Conservation (phyloP, 2,797 vertebrate species). For the Hydrophis major region DNA sequence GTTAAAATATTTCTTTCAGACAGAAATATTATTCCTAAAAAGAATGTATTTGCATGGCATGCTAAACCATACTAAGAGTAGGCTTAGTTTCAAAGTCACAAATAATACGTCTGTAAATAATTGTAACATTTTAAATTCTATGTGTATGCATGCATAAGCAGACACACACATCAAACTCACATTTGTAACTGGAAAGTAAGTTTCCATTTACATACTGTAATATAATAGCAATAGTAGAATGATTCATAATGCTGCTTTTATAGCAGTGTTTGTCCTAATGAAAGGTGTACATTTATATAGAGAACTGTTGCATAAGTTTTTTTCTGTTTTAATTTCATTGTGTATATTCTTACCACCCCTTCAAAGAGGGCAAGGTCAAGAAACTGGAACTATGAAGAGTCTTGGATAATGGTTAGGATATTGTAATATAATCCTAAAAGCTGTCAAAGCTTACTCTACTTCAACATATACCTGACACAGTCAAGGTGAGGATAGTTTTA, state of each 20-base stretch:
- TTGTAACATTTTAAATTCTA: neutral
- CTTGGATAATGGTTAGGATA: neutral
- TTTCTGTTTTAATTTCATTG: neutral
- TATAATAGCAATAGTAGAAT: neutral
- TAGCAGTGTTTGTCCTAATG: neutral
- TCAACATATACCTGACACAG: neutral
- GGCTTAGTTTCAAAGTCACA: neutral
- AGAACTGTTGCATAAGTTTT: neutral
- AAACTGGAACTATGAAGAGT: neutral
- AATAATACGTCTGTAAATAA: neutral
- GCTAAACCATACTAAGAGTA: neutral
- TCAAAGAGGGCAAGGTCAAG: neutral
- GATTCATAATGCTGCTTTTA: neutral
- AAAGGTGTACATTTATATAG: neutral
- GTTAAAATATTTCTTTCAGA: constrained; percentile 10
- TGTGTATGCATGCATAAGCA: neutral
- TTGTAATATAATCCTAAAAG: neutral
- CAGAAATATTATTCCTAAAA: neutral
- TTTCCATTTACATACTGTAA: neutral
- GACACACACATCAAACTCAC: neutral
- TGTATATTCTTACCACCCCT: neutral
- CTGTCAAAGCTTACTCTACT: neutral
- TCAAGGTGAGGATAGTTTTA: neutral
- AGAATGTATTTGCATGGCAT: neutral
- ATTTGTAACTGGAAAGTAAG: neutral